These are phyloP conservation scores for Kuschelorhynchus macadamiae DNA, from an alignment of 2,888 invertebrate genomes.

Conservation along the genomic window DNA sequence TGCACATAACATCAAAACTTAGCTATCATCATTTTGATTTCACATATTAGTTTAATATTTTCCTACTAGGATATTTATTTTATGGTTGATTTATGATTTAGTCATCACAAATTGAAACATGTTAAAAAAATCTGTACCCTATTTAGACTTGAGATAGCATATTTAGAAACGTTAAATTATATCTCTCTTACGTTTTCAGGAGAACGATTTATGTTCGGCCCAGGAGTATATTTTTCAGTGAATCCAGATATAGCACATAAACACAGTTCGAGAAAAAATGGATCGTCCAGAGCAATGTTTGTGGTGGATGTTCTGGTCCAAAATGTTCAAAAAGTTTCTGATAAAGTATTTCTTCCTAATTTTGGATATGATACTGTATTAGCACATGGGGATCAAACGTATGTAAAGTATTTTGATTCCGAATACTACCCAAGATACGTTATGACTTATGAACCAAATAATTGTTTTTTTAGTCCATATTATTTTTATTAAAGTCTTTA, in stretches of 20 bases:
- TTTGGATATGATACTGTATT: conserved; percentile 60
- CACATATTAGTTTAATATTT: too few relatives aligned
- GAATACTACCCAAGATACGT: conserved; percentile 65
- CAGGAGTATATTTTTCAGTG: conserved; percentile 60
- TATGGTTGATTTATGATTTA: too few relatives aligned
- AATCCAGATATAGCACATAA: conserved; percentile 57
- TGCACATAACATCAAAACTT: too few relatives aligned
- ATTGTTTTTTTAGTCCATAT: too few relatives aligned
- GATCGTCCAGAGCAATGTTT: conserved; percentile 59
- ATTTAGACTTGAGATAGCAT: too few relatives aligned
- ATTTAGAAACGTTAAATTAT: too few relatives aligned
- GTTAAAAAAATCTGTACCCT: too few relatives aligned
- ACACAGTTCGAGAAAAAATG: conserved; percentile 55
- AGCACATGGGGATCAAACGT: conserved; percentile 58
- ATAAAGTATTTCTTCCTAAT: conserved; percentile 55
- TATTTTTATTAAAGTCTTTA: too few relatives aligned
- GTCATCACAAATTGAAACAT: too few relatives aligned
- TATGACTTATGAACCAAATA: conserved; percentile 53
- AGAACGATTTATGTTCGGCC: conserved; percentile 58
- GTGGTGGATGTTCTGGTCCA: conserved; percentile 61
- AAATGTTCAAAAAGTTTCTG: conserved; percentile 44
- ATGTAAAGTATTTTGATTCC: conserved; percentile 64
- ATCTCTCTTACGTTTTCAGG: too few relatives aligned
- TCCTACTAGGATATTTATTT: too few relatives aligned
- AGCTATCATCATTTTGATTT: too few relatives aligned